Conservation (phyloP, 2,797 vertebrate genomes). For the Anniella stebbinsi region DNA sequence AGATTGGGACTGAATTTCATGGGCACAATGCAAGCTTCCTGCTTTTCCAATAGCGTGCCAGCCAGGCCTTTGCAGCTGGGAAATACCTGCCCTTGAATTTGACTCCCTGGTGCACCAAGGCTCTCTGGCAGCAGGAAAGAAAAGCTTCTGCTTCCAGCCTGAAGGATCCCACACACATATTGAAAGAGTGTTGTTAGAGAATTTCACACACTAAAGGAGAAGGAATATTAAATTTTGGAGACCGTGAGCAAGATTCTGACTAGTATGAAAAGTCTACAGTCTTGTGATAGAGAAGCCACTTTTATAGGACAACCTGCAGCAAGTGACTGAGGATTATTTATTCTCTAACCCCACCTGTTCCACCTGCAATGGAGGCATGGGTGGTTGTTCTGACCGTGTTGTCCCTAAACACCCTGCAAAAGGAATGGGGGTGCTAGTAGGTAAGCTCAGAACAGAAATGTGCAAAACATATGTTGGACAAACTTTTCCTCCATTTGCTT, state of each 20-base stretch:
- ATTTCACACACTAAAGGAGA: not conserved
- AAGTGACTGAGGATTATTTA: too few species aligned
- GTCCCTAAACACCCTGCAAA: too few species aligned
- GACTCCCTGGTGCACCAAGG: not conserved
- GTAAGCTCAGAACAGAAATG: not conserved
- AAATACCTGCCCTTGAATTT: constrained; percentile 1
- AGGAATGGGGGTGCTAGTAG: not conserved
- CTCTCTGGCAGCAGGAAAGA: not conserved
- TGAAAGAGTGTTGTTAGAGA: not conserved
- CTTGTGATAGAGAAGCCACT: too few species aligned
- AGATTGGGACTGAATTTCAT: constrained; percentile 28
- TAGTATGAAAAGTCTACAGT: not conserved
- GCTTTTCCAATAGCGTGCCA: constrained; percentile 17
- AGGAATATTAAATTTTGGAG: not conserved
- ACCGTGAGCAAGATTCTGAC: not conserved
- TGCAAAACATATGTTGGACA: not conserved
- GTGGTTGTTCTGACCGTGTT: not conserved
- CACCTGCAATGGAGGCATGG: not conserved
- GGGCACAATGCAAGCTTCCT: constrained; percentile 8
- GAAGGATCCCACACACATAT: not conserved
- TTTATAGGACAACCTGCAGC: too few species aligned
- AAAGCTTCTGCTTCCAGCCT: not conserved
- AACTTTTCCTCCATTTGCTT: too few species aligned
- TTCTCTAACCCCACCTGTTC: not conserved
- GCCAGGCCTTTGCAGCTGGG: constrained; percentile 10